Base-by-base conservation (phyloP, 2,888 invertebrate genomes). In the Heliconius cydno region DNA sequence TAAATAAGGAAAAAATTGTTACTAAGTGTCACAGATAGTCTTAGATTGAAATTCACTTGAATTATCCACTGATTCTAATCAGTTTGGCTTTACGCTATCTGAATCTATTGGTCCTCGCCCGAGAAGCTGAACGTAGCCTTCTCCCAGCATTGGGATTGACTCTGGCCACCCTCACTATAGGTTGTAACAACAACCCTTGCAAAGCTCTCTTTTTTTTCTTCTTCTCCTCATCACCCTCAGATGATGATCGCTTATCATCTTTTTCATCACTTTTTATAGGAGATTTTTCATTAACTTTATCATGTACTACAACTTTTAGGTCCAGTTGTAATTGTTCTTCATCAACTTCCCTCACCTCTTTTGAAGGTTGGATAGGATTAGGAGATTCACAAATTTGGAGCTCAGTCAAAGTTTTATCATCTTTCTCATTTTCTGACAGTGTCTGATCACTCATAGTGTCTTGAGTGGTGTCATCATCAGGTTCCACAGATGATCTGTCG, bases 151-250 rank as follows among this genome's bases (percentile, higher is more conserved):
- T 83, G 0, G 91, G 86, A 82, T 96, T 96, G 84, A 97, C 95
- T 83, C 97, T 96, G 87, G 96, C 96, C 84, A 97, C 96, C 19
- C 96, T 94, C 84, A 97, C 97, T 81, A 96, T 96, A 0, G 97
- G 97, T 88, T 97, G 96, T 87, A 96, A 93, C 87, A 96, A 95
- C 73, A 92, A 84, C 15, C 90, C 90, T 60, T 88, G 89, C 82
- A 91, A 78, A 34, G 89, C 87, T 6, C 90, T 89, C 84, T 88
- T 91, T 87, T 87, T 92, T 85, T 88, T 92, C 85, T 85, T 88
- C 76, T 83, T 83, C 65, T 85, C 83, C 79, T 91, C 91, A 30
- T 85, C 92, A n/a, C 86, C 86, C 57, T 90, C 90, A 4, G 91
- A 89, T 25, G 85, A 84, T 4, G 81, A 80, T 9, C 85, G 84